phyloP scores from a whole-genome alignment of 2,113 vertebrate species.

The Amblyornis subalaris region DNA sequence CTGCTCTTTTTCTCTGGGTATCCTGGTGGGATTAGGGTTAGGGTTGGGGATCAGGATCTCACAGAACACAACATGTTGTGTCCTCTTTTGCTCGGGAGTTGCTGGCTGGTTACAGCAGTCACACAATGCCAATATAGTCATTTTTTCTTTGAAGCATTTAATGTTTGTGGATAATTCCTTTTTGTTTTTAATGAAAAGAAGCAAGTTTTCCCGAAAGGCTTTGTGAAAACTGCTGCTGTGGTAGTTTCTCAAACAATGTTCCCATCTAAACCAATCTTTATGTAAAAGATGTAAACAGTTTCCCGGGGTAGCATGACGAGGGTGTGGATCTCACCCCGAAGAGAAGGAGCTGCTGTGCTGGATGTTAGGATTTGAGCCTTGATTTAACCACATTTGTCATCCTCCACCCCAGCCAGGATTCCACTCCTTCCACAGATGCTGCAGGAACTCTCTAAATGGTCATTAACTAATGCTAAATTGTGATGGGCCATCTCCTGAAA shows the following conservation, averaged over 20 bases:
- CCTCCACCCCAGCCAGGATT: neutral
- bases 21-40: neutral
- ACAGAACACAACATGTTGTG: neutral
- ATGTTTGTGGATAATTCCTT: neutral
- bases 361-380: neutral
- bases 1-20: neutral
- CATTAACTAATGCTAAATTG: constrained; percentile 59
- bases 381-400: neutral
- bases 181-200: neutral
- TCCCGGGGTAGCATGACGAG: neutral
- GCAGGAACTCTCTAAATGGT: constrained; percentile 52
- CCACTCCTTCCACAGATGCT: constrained; percentile 32
- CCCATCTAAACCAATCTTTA: neutral
- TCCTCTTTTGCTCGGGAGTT: neutral
- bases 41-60: neutral
- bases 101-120: neutral
- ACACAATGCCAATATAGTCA: neutral
- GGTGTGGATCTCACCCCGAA: neutral
- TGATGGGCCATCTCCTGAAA: constrained; percentile 55
- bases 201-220: neutral
- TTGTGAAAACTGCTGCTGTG: neutral
- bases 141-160: neutral
- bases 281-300: neutral
- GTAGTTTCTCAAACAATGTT: neutral
- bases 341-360: neutral